Percentiles rank a stretch among this genome's conserved stretches.
Conservation (phyloP, 2,113 vertebrate species). For the Ictalurus punctatus region DNA sequence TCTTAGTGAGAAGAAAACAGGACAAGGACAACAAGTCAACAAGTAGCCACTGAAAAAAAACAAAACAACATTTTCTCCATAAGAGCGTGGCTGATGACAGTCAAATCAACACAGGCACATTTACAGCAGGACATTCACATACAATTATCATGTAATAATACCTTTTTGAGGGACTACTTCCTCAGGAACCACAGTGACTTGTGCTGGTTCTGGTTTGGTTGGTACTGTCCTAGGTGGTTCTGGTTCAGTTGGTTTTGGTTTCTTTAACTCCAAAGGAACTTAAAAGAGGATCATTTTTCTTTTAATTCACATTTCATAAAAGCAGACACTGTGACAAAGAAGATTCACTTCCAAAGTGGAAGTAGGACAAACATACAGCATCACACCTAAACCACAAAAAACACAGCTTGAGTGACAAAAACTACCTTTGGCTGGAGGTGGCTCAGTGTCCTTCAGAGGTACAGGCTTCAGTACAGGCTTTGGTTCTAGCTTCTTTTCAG, state of each 20-base stretch:
- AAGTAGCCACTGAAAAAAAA: conserved; percentile 15
- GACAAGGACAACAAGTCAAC: conserved; percentile 7
- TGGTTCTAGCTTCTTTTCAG: conserved; percentile 40
- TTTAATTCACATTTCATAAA: conserved; percentile 29
- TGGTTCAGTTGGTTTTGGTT: conserved; percentile 71
- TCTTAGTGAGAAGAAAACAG: not conserved
- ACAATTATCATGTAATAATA: conserved; percentile 18
- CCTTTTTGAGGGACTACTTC: conserved; percentile 21
- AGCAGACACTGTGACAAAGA: conserved; percentile 50
- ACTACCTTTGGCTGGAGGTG: conserved; percentile 72
- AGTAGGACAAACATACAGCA: conserved; percentile 56
- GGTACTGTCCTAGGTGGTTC: conserved; percentile 42
- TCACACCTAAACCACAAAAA: conserved; percentile 18
- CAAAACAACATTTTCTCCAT: not conserved
- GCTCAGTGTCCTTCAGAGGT: conserved; percentile 58
- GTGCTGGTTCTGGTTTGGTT: conserved; percentile 32
- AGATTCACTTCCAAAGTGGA: conserved; percentile 62
- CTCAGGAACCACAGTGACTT: conserved; percentile 17
- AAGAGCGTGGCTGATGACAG: conserved; percentile 42
- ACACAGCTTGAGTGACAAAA: conserved; percentile 44
- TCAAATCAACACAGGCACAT: not conserved
- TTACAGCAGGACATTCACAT: not conserved
- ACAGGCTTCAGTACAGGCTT: conserved; percentile 46
- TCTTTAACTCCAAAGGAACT: conserved; percentile 78
- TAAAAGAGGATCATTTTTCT: conserved; percentile 64